Evolutionary conservation across 2,888 invertebrate species (phyloP), one percentile per base, ranked within the genome.

Genomic region (Hemaris fuciformis): DNA sequence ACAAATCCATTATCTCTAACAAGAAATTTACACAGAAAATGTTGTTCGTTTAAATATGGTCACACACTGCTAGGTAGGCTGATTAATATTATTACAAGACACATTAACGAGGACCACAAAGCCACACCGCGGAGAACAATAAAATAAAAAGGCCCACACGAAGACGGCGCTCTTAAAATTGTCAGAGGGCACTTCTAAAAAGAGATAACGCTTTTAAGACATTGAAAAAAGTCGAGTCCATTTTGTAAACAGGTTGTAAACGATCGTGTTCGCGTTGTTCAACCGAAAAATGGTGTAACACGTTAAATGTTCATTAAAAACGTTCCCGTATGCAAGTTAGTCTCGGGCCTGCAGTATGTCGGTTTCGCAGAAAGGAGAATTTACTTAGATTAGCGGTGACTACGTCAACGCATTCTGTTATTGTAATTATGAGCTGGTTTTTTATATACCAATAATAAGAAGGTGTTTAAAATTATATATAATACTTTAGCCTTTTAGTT

Each of bases 221-320:
- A 81, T 79, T 76, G 81, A 87, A 88, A 87, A 86, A 87, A 83
- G 80, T 74, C 60, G 73, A 80, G 75, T 80, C 77, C 81, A 79
- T 79, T 85, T 84, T 84, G 86, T 88, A 85, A 89, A 87, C 89
- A 84, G 83, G 88, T 87, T 89, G 89, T 89, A 83, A 89, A 87
- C 76, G 86, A 85, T 84, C 83, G 76, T 77, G 77, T 82, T 70
- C 64, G 69, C 66, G 67, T 76, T 72, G 72, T 72, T 66, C 71
- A 70, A 72, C 71, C 72, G 70, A 74, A 74, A 76, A 73, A 75
- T 75, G 74, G 69, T 74, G 70, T 69, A 72, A 72, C 70, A 73
- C 72, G 72, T 76, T 73, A 70, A 75, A 75, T 73, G 72, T 71
- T 71, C 68, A 72, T 71, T 70, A 67, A 70, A 71, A 73, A 67